Base-by-base conservation (phyloP, 2,113 vertebrate genomes). In the Tiliqua scincoides region DNA sequence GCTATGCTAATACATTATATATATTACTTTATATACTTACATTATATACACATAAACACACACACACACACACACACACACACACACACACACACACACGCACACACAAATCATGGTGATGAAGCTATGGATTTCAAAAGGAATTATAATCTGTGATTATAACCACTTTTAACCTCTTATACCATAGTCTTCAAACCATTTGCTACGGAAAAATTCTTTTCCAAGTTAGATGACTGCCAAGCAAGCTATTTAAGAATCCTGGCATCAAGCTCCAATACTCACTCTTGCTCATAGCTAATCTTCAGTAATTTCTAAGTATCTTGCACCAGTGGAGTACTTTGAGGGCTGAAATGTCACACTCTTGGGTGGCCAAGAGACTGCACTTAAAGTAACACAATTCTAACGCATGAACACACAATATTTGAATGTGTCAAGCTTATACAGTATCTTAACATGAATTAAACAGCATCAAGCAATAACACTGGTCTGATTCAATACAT, bases 361-460 rank as follows among this genome's bases (percentile, higher is more conserved):
- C 90, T 93, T 93, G 90, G 89, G 92, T 89, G 94, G 95, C 85
- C 92, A 86, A 90, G 92, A 91, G 94, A 95, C 76, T 83, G 81
- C 90, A 87, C 88, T 93, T 90, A 67, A 80, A 93, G 75, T 91
- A 83, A 91, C 79, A 87, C 89, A 92, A 93, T 92, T 88, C 85
- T 91, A 92, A 91, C 65, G 88, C 89, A 84, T 93, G 93, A 95
- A 91, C 82, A 88, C 90, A 87, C 93, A 91, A 32, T 91, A 87
- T 67, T 86, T 93, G 89, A 87, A 37, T 35, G 67, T 85, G 89
- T 91, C 90, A 91, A 87, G 90, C 85, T 87, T 86, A 88, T 91
- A n/a, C n/a, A n/a, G n/a, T n/a, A 82, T 91, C 68, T 68, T 43
- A 87, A 78, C 70, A 92, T 72, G 85, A 91, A 91, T 94, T 93